Evolutionary conservation across 2,113 vertebrate species (phyloP).

Genomic region (Thomomys bottae): DNA sequence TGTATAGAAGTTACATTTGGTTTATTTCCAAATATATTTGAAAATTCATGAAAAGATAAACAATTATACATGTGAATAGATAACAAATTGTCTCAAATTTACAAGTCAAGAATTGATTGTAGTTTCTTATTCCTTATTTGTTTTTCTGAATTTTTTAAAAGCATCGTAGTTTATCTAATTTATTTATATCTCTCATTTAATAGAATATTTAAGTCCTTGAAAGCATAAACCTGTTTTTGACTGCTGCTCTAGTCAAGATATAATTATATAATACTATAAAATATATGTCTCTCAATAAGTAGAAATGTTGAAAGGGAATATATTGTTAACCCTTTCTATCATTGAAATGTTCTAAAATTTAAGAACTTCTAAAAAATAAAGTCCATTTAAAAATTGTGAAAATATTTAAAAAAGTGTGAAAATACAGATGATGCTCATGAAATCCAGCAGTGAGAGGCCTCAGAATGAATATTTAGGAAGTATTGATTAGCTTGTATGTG

Average conservation of each 20-base stretch:
- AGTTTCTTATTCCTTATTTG: too few relatives aligned
- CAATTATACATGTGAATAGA: too few relatives aligned
- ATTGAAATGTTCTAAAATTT: slow-evolving; percentile 6
- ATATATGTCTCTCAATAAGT: not conserved
- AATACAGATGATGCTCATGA: not conserved
- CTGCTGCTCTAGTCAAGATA: not conserved
- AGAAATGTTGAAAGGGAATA: not conserved
- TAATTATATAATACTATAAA: not conserved
- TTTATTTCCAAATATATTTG: too few relatives aligned
- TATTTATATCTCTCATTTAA: too few relatives aligned
- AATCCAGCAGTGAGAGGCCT: not conserved
- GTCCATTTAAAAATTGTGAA: not conserved
- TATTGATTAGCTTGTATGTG: not conserved
- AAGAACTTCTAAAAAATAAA: not conserved
- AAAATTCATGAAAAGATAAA: too few relatives aligned
- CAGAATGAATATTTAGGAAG: not conserved
- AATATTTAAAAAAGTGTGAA: not conserved
- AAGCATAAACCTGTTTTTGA: not conserved
- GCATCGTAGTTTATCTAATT: too few relatives aligned
- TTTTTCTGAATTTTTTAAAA: too few relatives aligned
- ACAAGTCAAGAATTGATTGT: too few relatives aligned
- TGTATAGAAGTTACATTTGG: too few relatives aligned
- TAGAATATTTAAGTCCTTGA: too few relatives aligned
- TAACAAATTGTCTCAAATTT: too few relatives aligned
- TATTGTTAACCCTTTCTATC: not conserved